These are phyloP conservation scores for Zaprionus kolodkinae DNA, from an alignment of 1,140 invertebrate genomes.

Conservation along the genomic window DNA sequence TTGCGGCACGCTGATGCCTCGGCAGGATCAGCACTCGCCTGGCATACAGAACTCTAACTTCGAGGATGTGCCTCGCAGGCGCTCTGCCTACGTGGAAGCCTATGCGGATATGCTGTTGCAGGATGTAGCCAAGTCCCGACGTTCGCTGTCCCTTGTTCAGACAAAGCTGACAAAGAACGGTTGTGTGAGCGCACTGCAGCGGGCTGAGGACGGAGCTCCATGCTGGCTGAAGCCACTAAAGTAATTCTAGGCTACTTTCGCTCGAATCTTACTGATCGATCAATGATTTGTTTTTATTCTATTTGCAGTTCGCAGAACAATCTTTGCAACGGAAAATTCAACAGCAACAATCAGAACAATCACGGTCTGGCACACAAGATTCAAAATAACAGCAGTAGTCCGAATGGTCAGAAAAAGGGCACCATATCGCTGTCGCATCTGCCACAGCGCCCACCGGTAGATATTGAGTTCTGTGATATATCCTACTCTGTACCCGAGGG, in stretches of 20 bases:
- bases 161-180: slow-evolving; percentile 74
- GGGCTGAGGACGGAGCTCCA: slow-evolving; percentile 31
- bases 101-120: slow-evolving; percentile 60
- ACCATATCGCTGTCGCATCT: slow-evolving; percentile 90
- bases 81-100: slow-evolving; percentile 47
- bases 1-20: slow-evolving; percentile 22
- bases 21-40: not conserved
- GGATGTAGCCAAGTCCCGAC: slow-evolving; percentile 36
- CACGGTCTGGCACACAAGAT: slow-evolving; percentile 87
- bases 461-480: slow-evolving; percentile 94
- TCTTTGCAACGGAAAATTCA: slow-evolving; percentile 88
- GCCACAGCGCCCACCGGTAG: slow-evolving; percentile 92
- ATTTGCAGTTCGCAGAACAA: slow-evolving; percentile 88
- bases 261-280: not conserved
- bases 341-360: slow-evolving; percentile 60
- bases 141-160: slow-evolving; percentile 67
- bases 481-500: slow-evolving; percentile 94
- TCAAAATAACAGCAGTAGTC: slow-evolving; percentile 87
- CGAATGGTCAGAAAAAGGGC: slow-evolving; percentile 86
- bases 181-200: slow-evolving; percentile 62
- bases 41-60: slow-evolving; percentile 59
- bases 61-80: slow-evolving; percentile 25
- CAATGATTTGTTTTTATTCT: not conserved
- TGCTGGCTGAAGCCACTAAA: slow-evolving; percentile 49
- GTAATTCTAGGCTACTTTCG: slow-evolving; percentile 12